Evolutionary conservation across 2,113 vertebrate genomes (phyloP).

Genomic region (Eurystomus gularis): DNA sequence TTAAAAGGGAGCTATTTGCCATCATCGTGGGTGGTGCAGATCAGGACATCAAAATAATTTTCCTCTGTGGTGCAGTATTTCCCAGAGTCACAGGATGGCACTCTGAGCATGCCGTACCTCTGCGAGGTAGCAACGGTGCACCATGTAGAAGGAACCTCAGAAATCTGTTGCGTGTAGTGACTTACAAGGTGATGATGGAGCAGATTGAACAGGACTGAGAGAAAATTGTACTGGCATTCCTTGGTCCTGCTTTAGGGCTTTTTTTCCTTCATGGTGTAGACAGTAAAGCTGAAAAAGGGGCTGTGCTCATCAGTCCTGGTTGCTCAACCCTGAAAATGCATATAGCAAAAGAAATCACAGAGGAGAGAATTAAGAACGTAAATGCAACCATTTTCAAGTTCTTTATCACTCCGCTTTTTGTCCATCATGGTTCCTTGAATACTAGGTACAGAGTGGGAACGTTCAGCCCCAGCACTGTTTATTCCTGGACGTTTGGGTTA

Average conservation of each 20-base stretch:
- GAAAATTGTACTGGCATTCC: background rate
- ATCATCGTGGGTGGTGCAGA: background rate
- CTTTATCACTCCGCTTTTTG: background rate
- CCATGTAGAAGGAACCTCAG: background rate
- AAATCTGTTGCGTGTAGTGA: background rate
- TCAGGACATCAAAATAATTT: background rate
- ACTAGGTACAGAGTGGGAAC: background rate
- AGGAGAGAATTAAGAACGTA: background rate
- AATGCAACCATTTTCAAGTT: background rate
- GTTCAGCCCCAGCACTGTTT: background rate
- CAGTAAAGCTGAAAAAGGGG: background rate
- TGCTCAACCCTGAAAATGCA: background rate
- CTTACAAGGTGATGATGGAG: background rate
- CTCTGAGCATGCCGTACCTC: background rate
- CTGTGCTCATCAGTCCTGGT: background rate
- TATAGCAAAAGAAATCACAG: background rate
- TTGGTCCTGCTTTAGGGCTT: background rate
- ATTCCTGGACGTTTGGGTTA: background rate
- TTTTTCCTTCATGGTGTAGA: background rate
- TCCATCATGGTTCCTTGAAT: background rate
- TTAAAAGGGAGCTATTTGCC: background rate
- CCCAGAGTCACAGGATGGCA: constrained; percentile 16
- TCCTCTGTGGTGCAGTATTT: background rate
- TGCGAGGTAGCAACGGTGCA: background rate
- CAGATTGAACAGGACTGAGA: background rate